phyloP scores from a whole-genome alignment of 2,797 vertebrate species.

The Acipenser transmontanus region DNA sequence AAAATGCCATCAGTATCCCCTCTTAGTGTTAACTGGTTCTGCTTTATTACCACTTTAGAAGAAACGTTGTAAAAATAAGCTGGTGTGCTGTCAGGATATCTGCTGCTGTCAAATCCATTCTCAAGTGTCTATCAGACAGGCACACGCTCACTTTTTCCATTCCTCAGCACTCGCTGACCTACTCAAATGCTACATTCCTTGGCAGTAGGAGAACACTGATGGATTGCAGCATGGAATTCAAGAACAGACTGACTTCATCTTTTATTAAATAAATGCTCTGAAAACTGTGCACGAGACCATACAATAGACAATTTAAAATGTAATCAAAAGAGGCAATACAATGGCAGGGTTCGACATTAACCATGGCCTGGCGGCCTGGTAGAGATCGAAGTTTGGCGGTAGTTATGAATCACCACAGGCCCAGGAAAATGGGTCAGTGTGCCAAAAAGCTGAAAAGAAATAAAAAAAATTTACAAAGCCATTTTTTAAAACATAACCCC shows the following conservation, averaged over 20 bases:
- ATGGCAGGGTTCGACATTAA: too few species aligned
- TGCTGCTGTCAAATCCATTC: slow-evolving; percentile 19
- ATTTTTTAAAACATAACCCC: too few species aligned
- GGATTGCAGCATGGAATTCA: slow-evolving; percentile 61
- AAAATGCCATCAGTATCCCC: slow-evolving; percentile 5
- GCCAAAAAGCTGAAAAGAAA: too few species aligned
- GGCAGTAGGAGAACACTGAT: slow-evolving; percentile 49
- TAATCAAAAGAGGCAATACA: too few species aligned
- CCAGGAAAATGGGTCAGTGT: too few species aligned
- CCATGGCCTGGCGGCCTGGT: too few species aligned
- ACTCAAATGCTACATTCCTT: slow-evolving; percentile 49
- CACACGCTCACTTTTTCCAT: slow-evolving; percentile 37
- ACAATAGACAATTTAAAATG: too few species aligned
- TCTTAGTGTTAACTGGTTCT: slow-evolving; percentile 11
- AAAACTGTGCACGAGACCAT: slow-evolving; percentile 4
- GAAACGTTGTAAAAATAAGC: slow-evolving; percentile 23
- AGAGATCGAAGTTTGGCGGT: too few species aligned
- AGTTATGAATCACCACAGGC: too few species aligned
- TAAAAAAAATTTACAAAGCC: too few species aligned
- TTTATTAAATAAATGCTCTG: slow-evolving; percentile 13
- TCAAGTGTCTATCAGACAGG: slow-evolving; percentile 20
- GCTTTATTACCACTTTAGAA: slow-evolving; percentile 16
- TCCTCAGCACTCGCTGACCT: slow-evolving; percentile 24
- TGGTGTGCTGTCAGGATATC: slow-evolving; percentile 23
- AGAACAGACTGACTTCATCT: slow-evolving; percentile 31